These are phyloP conservation scores for Eurytoma adleriae DNA, from an alignment of 2,888 invertebrate species.

Conservation along the genomic window DNA sequence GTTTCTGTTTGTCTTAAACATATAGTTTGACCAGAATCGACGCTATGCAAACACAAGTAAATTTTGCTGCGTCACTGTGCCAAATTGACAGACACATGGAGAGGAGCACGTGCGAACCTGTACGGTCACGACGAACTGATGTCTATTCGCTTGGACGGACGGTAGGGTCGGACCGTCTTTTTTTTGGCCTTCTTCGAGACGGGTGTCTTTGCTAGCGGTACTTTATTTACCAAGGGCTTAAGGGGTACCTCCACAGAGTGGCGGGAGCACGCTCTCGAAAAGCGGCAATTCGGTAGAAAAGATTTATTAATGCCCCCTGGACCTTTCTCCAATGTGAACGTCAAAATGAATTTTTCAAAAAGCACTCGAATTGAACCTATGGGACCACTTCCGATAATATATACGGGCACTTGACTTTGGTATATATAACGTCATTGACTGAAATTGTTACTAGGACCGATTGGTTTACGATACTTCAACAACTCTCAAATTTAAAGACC, in stretches of 20 bases:
- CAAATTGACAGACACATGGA: no score
- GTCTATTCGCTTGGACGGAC: no score
- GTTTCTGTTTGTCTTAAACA: no score
- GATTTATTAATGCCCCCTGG: conserved; percentile 25
- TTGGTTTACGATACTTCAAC: no score
- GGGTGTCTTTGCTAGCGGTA: conserved; percentile 1
- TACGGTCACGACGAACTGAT: no score
- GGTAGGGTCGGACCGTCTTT: neutral
- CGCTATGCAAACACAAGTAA: no score
- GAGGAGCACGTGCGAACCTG: no score
- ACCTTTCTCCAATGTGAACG: neutral
- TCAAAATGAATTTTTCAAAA: conserved; percentile 22
- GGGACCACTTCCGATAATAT: neutral
- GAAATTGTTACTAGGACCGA: neutral
- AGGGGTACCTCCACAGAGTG: neutral
- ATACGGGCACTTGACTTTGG: neutral
- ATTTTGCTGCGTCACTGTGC: no score
- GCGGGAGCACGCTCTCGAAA: neutral
- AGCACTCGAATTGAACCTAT: neutral
- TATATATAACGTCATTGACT: neutral
- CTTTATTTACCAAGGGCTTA: conserved; percentile 16
- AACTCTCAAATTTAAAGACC: no score
- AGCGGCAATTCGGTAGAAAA: conserved; percentile 3
- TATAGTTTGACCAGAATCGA: no score
- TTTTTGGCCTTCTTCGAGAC: neutral